Base-by-base conservation (phyloP, 2,888 invertebrate genomes). In the Lacanobia oleracea region DNA sequence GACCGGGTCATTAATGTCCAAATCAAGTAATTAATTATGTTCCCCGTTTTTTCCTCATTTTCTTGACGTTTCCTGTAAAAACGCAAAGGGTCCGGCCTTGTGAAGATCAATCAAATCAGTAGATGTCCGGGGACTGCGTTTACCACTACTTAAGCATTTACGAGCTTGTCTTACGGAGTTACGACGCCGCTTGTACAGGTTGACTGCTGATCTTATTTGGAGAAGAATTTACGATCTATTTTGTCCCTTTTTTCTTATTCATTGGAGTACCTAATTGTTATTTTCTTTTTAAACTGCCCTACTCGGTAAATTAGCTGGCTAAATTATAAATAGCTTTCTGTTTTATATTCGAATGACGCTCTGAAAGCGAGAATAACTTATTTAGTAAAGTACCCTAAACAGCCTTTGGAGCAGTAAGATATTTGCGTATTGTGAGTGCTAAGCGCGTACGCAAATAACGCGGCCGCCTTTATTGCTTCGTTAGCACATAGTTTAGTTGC, bases 1-100 rank as follows among this genome's bases (percentile, higher is more conserved):
- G 93, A 92, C 91, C 90, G 88, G 91, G 93, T 94, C 95, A 94
- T 95, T 95, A 95, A 95, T 95, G 95, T 95, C 95, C 93, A 94
- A 95, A 95, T 95, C 94, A 95, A 94, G 95, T 94, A 95, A 95
- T 96, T 95, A 94, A 95, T 95, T 94, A 94, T 92, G 93, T 92
- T 93, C 88, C 89, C 86, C 87, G 91, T 92, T 94, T 94, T 93
- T 94, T 90, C 91, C 93, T 93, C 90, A 92, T 94, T 94, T 93
- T 92, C 92, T 89, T 92, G 92, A 92, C 93, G 92, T 85, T 88
- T 88, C 89, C 89, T 91, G 93, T 93, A 94, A 94, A 95, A 94
- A 94, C 94, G 89, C 89, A 88, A 89, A 91, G 88, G 87, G 91
- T 87, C 87, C 89, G 86, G 86, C 89, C 88, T 89, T 84, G 90